Conservation (phyloP, 2,797 vertebrate genomes). For the Myotis findleyi region DNA sequence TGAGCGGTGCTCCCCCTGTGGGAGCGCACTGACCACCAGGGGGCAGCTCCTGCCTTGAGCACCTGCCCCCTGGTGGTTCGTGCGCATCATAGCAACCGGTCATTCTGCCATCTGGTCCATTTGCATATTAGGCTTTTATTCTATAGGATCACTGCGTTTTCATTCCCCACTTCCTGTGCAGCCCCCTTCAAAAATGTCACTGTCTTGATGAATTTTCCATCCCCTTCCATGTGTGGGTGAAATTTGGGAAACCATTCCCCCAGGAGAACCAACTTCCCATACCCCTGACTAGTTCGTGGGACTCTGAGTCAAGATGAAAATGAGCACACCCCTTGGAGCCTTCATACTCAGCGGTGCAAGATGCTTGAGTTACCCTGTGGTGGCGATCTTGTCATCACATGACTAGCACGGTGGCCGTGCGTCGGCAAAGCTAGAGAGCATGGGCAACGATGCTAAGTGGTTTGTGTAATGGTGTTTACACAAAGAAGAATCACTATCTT, state of each 20-base stretch:
- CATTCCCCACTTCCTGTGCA: neutral
- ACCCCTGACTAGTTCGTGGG: neutral
- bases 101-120: too few species aligned
- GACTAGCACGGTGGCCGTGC: neutral
- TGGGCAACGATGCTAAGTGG: neutral
- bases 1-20: too few species aligned
- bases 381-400: slow-evolving; percentile 10
- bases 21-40: too few species aligned
- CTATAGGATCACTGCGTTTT: neutral
- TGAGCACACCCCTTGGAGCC: neutral
- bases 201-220: neutral
- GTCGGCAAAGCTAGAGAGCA: neutral
- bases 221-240: neutral
- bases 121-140: too few species aligned
- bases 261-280: neutral
- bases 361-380: slow-evolving; percentile 39
- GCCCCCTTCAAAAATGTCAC: neutral
- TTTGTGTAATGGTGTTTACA: neutral
- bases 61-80: too few species aligned
- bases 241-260: slow-evolving; percentile 4
- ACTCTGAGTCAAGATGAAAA: neutral
- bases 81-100: too few species aligned
- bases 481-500: neutral
- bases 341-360: neutral
- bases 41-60: too few species aligned